Percentiles rank a stretch among this genome's conserved stretches.
These are phyloP conservation scores for Lepilemur septentrionalis DNA, from an alignment of 2,797 vertebrate genomes.

Conservation along the genomic window DNA sequence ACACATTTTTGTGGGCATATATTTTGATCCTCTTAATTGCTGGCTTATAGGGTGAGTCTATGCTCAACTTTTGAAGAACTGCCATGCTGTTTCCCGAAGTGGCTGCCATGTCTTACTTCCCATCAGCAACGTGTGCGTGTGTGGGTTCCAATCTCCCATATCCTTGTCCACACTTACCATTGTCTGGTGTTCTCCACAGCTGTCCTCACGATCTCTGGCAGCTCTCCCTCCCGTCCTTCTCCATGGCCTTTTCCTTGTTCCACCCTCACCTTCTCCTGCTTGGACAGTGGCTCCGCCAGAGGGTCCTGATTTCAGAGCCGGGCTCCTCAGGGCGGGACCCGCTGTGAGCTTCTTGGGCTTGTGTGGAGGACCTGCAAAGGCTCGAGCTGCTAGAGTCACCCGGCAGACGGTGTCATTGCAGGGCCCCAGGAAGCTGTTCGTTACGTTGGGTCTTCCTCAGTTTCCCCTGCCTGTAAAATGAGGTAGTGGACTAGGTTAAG, in stretches of 20 bases:
- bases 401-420: fast-evolving
- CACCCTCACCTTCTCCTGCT: background rate
- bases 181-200: fast-evolving
- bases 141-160: fast-evolving
- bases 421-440: background rate
- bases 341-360: background rate
- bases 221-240: background rate
- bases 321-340: background rate
- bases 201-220: too few species aligned
- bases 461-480: background rate
- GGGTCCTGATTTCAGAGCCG: background rate
- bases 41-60: fast-evolving
- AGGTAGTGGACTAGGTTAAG: background rate
- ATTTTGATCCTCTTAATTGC: too few species aligned
- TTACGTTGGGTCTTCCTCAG: background rate
- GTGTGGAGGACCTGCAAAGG: background rate
- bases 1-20: fast-evolving
- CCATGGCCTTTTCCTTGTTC: fast-evolving
- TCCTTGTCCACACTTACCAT: fast-evolving
- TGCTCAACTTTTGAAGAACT: fast-evolving
- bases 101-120: fast-evolving
- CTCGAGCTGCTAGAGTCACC: background rate
- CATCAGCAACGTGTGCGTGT: fast-evolving
- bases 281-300: fast-evolving
- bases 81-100: fast-evolving